Evolutionary conservation across 2,113 vertebrate genomes (phyloP).

Genomic region (Cromileptes altivelis): DNA sequence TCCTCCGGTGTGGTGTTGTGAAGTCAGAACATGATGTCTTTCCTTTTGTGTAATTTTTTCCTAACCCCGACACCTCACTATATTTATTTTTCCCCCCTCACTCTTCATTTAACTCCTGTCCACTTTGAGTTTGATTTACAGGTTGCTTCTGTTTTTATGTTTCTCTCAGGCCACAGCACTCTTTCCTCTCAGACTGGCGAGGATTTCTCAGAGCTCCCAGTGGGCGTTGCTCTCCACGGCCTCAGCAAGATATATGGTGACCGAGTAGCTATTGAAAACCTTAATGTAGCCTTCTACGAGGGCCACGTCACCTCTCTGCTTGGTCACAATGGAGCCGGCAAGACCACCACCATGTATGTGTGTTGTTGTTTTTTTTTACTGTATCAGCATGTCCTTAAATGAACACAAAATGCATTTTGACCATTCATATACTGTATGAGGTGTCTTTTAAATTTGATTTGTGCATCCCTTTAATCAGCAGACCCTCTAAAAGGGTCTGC

Average conservation of each 20-base stretch:
- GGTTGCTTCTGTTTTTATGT: constrained; percentile 44
- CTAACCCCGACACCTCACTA: background rate
- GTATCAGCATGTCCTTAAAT: constrained; percentile 30
- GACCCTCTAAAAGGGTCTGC: constrained; percentile 39
- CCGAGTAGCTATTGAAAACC: constrained; percentile 90
- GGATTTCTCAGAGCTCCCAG: constrained; percentile 86
- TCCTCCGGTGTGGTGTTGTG: constrained; percentile 20
- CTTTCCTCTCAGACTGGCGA: constrained; percentile 85
- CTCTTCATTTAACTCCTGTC: constrained; percentile 26
- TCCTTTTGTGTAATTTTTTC: constrained; percentile 29
- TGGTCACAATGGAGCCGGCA: constrained; percentile 97
- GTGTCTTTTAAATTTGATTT: constrained; percentile 54
- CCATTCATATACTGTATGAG: constrained; percentile 28
- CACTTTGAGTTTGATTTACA: constrained; percentile 44
- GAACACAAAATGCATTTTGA: constrained; percentile 28
- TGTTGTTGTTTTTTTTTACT: background rate
- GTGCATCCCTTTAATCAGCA: constrained; percentile 66
- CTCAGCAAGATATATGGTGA: constrained; percentile 93
- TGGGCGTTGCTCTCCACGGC: constrained; percentile 91
- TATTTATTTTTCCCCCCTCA: constrained; percentile 9
- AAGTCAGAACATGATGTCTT: constrained; percentile 26
- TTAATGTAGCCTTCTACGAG: constrained; percentile 94
- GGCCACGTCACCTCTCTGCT: constrained; percentile 94
- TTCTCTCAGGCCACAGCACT: constrained; percentile 62
- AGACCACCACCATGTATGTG: constrained; percentile 98